These are phyloP conservation scores for Drosophila limbata DNA, from an alignment of 2,888 invertebrate species.

Conservation along the genomic window DNA sequence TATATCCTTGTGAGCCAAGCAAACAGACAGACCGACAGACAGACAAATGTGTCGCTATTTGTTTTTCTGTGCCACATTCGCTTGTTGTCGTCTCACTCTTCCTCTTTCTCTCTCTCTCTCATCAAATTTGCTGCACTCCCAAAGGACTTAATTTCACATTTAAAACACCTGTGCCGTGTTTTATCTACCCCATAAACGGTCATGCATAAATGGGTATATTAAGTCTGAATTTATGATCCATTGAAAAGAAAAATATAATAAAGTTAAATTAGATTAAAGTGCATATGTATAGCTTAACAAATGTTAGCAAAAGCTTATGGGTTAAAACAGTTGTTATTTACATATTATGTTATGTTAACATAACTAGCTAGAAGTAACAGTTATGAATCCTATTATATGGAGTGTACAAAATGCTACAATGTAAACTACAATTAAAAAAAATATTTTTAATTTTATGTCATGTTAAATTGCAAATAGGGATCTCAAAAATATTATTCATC, in stretches of 20 bases:
- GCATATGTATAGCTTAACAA: background rate
- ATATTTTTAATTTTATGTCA: background rate
- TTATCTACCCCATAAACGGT: conserved; percentile 36
- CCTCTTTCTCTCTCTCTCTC: background rate
- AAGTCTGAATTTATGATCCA: conserved; percentile 21
- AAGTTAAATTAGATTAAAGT: background rate
- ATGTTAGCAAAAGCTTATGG: background rate
- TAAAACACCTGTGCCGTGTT: conserved; percentile 60
- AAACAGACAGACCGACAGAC: conserved; percentile 46
- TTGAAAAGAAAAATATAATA: conserved; percentile 1
- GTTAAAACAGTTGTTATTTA: background rate
- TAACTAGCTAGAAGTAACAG: background rate
- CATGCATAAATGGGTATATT: conserved; percentile 30
- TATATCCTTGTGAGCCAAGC: conserved; percentile 15
- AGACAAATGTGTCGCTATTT: conserved; percentile 67
- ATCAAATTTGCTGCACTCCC: conserved; percentile 61
- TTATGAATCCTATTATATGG: too few species aligned
- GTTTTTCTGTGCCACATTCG: conserved; percentile 50
- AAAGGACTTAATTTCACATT: conserved; percentile 65
- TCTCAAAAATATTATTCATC: background rate
- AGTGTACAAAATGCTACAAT: too few species aligned
- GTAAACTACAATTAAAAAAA: too few species aligned
- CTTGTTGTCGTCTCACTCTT: background rate
- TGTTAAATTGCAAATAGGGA: too few species aligned
- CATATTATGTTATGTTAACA: conserved; percentile 1